Evolutionary conservation across 92 coral and sea anemone genomes (phyloP), one percentile per base, ranked within the genome.

Genomic region (Epizoanthus stellaris): DNA sequence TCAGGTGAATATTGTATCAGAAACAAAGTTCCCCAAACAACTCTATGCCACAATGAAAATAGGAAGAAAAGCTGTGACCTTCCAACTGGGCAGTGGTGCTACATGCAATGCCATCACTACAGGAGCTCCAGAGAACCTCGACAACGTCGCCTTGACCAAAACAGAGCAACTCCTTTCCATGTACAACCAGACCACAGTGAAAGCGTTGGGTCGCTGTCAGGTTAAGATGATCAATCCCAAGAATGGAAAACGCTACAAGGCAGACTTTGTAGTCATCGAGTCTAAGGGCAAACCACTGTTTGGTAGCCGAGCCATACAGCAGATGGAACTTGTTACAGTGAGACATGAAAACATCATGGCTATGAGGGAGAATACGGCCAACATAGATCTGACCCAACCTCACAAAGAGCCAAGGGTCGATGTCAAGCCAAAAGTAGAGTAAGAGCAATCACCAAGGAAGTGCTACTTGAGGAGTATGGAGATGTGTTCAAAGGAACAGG

Each of bases 271-370:
- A n/a, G 86, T 68, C 5, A 16, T 85, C 12, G 57, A 85, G 23
- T 13, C 77, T 8, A 74, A 74, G 45, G 61, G 75, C 14, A 62
- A 58, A 68, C 72, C 81, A 73, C 58, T 73, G 60, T 23, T 84
- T 23, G 81, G 82, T 12, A 75, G 88, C 72, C 75, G 71, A 49
- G 64, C 88, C 20, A 75, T 85, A 39, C 83, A 85, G 34, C 66
- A 85, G 73, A 75, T 85, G 75, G 63, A 62, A 13, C 63, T 85
- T 9, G 42, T 73, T 13, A 73, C 40, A 85, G 88, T 85, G 6
- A 52, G 54, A 75, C 72, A 61, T 61, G 77, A 75, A 75, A 85
- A 85, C 23, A 74, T 85, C 19, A 39, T 75, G 40, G 62, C 74
- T 14, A 7, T 75, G 52, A 23, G 25, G 25, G 25, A 23, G 25